Evolutionary conservation across 2,888 invertebrate genomes (phyloP), one percentile per base, ranked within the genome.

Genomic region (Drosophila melanosoma): DNA sequence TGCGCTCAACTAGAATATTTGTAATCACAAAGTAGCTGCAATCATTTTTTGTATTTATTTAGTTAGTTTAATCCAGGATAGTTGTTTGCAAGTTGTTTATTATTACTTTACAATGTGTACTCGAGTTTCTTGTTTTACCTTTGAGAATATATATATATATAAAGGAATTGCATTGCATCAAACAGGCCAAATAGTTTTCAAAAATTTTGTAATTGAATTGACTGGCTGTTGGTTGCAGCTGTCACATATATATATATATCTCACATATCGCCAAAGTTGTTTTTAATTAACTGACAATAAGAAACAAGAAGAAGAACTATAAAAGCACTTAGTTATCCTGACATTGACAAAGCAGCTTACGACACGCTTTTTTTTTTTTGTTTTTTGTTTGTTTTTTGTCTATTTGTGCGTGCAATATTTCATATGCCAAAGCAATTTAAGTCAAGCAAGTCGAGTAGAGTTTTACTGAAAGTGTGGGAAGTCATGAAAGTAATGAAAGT

Each of bases 391-490:
- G 4, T 29, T 29, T 29, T 5, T 73, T 83, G 83, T 83, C 87
- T 81, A 70, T 74, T 70, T 78, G 71, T 69, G 76, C 71, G 76
- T 82, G 76, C 70, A 70, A 77, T 75, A 77, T 84, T 84, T 76
- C 62, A 66, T 66, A 62, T 49, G 75, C 62, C 85, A 82, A 83
- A 85, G 88, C 83, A 83, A 76, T 88, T 84, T 76, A 88, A 84
- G 86, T 80, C 84, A 88, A 85, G 73, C 71, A 72, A 56, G 68
- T 80, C 84, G 85, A 85, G 73, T 10, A n/a, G 29, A 60, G 60
- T 74, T 54, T 57, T 51, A 65, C 64, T 53, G 59, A 61, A 73
- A 73, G 59, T 63, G 40, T 42, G 33, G 51, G 66, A 64, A 77
- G 83, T 68, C 56, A 26, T 65, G 35, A 57, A 68, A 68, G 49